These are phyloP conservation scores for Lepidocyrtoides sp. DNA, from an alignment of 2,888 invertebrate species.

Conservation along the genomic window DNA sequence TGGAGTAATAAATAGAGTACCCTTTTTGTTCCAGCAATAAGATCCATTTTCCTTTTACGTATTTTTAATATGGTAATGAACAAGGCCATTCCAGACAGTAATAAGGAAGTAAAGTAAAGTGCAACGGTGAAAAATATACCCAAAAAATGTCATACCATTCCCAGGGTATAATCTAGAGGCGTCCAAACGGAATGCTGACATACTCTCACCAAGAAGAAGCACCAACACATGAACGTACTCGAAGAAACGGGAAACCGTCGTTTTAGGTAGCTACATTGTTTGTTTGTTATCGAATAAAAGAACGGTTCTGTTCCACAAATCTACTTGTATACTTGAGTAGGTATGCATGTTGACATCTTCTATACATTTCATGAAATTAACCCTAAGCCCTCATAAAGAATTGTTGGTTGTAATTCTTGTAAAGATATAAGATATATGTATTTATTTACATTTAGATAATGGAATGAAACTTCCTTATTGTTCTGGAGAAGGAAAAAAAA, in stretches of 20 bases:
- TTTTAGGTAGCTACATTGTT: slow-evolving; percentile 33
- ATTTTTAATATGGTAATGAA: slow-evolving; percentile 61
- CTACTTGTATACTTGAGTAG: background rate
- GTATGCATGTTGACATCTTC: background rate
- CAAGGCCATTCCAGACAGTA: slow-evolving; percentile 49
- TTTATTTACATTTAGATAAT: background rate
- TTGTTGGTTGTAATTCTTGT: background rate
- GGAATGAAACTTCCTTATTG: background rate
- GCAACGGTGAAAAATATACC: slow-evolving; percentile 33
- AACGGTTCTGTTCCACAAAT: slow-evolving; percentile 60
- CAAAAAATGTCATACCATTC: slow-evolving; percentile 70
- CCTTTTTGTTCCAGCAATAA: background rate
- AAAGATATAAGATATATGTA: slow-evolving; percentile 20
- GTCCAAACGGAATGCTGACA: slow-evolving; percentile 63
- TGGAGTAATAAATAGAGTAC: background rate
- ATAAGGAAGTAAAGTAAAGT: slow-evolving; percentile 16
- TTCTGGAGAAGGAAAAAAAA: slow-evolving; percentile 17
- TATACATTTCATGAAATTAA: slow-evolving; percentile 67
- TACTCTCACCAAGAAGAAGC: background rate
- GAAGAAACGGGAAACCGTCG: slow-evolving; percentile 14
- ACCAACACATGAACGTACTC: no score
- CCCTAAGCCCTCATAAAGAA: slow-evolving; percentile 60
- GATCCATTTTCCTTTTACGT: slow-evolving; percentile 46
- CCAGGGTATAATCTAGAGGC: slow-evolving; percentile 55
- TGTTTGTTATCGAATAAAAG: slow-evolving; percentile 2